Conservation (phyloP, 37 sponge, comb jelly and placozoan genomes). For the Bolinopsis microptera region DNA sequence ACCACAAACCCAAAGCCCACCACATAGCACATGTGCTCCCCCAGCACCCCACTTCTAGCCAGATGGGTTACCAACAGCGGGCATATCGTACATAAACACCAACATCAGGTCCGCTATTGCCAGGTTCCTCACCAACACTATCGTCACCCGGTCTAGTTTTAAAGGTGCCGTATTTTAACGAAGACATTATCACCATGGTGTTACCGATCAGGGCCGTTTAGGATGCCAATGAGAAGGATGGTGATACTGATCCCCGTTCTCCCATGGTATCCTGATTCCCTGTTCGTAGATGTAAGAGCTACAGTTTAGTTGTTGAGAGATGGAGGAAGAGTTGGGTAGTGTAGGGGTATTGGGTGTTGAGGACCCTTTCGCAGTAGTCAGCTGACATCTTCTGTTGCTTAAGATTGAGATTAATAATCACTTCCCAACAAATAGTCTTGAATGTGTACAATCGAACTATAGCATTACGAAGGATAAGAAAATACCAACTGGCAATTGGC, state of each 20-base stretch:
- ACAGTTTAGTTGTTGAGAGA: background rate
- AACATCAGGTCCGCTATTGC: conserved; percentile 41
- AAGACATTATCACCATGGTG: conserved; percentile 17
- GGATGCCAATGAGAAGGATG: background rate
- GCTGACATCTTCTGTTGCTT: too few relatives aligned
- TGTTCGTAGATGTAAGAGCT: conserved; percentile 19
- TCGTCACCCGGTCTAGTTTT: conserved; percentile 36
- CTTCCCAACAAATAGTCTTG: too few relatives aligned
- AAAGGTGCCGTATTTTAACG: conserved; percentile 14
- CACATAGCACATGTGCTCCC: background rate
- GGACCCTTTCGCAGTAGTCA: background rate
- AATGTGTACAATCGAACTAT: too few relatives aligned
- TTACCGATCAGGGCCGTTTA: background rate
- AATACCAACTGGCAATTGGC: too few relatives aligned
- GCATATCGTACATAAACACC: conserved; percentile 15
- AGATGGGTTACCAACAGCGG: conserved; percentile 33
- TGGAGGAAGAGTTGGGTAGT: background rate
- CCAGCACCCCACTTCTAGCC: background rate
- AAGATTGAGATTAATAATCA: too few relatives aligned
- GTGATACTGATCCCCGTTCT: background rate
- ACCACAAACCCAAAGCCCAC: conserved; percentile 46
- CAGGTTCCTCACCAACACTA: conserved; percentile 38
- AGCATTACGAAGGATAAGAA: too few relatives aligned
- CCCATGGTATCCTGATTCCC: background rate
- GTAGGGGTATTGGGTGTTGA: background rate